A percentile compares a stretch with the other conserved stretches of the same genome.
These are phyloP conservation scores for Synodontis membranacea DNA, from an alignment of 2,113 vertebrate species.

Conservation along the genomic window DNA sequence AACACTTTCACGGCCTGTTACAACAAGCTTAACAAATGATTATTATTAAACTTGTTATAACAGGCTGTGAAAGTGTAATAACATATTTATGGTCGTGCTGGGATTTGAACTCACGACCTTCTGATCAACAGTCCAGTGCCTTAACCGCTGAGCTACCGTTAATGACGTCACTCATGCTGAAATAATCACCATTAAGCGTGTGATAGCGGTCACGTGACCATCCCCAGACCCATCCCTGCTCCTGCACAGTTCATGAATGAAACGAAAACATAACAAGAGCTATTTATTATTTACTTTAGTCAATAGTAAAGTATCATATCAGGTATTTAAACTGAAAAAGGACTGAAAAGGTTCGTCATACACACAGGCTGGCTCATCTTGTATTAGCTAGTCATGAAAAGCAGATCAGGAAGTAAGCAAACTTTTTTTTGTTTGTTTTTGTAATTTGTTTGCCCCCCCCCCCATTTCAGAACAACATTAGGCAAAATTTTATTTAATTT, in stretches of 20 bases:
- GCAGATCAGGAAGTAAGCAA: conserved; percentile 27
- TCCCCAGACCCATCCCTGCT: not conserved
- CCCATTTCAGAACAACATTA: not conserved
- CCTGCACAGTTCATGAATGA: not conserved
- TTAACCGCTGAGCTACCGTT: too few relatives aligned
- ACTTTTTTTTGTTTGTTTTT: not conserved
- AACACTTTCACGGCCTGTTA: too few relatives aligned
- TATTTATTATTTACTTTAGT: not conserved
- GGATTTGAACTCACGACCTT: too few relatives aligned
- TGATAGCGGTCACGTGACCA: too few relatives aligned
- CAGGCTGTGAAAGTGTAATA: not conserved
- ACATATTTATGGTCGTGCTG: too few relatives aligned
- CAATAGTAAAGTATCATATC: too few relatives aligned
- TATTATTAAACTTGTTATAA: not conserved
- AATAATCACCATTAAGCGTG: too few relatives aligned
- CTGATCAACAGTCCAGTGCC: too few relatives aligned
- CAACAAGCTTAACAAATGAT: not conserved
- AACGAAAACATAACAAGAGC: not conserved
- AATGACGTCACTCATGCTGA: too few relatives aligned
- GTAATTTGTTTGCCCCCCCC: too few relatives aligned
- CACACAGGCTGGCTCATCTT: not conserved
- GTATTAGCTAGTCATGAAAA: not conserved
- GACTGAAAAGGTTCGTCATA: not conserved
- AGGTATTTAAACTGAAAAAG: not conserved
- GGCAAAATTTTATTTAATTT: too few relatives aligned